These are phyloP conservation scores for Hydrotaea diabolus DNA, from an alignment of 2,888 invertebrate genomes.

Conservation along the genomic window DNA sequence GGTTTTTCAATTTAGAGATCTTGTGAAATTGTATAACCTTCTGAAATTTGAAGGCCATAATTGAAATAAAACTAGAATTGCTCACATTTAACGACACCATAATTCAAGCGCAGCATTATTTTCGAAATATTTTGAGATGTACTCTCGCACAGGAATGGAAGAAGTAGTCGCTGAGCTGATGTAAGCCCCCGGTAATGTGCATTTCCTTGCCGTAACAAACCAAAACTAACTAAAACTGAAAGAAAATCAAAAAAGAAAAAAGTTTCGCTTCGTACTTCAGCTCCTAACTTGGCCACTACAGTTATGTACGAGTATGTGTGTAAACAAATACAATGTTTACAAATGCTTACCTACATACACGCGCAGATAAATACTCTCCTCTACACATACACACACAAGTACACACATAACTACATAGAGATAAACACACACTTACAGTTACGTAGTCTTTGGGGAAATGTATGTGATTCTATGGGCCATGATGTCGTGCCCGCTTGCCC, in stretches of 20 bases:
- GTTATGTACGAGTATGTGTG: slow-evolving; percentile 6
- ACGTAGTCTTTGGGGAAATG: not conserved
- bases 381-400: not conserved
- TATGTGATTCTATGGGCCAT: not conserved
- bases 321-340: slow-evolving; percentile 14
- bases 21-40: too few relatives aligned
- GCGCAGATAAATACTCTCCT: too few relatives aligned
- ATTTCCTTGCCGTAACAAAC: not conserved
- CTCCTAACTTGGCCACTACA: not conserved
- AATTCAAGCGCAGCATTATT: too few relatives aligned
- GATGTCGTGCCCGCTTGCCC: not conserved
- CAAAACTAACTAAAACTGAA: not conserved
- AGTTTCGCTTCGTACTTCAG: not conserved
- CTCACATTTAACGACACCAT: too few relatives aligned
- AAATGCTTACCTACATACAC: not conserved
- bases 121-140: too few relatives aligned
- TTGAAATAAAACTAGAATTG: too few relatives aligned
- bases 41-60: too few relatives aligned
- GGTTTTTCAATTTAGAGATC: too few relatives aligned
- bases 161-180: too few relatives aligned
- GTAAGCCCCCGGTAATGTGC: too few relatives aligned
- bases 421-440: not conserved
- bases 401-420: too few relatives aligned
- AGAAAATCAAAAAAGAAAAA: slow-evolving; percentile 1
- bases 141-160: too few relatives aligned